Evolutionary conservation across 2,888 invertebrate species (phyloP), one percentile per base, ranked within the genome.

Genomic region (Tipula unca): DNA sequence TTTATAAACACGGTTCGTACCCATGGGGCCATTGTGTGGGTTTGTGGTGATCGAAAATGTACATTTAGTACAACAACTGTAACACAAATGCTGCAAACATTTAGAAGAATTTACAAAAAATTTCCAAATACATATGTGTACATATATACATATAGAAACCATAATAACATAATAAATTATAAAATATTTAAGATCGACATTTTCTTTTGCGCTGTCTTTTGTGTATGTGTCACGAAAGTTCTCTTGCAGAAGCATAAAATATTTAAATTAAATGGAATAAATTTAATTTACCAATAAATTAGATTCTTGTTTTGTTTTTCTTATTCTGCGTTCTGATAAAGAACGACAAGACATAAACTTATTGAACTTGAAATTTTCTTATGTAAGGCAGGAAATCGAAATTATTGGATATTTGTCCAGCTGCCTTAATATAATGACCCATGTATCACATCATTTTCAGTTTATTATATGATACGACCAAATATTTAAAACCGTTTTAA

Each of bases 11-110:
- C 96, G 88, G 96, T 94, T 88, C 97, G 95, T 89, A 99, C 97
- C 98, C 98, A 98, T 86, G 98, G 97, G 87, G 98, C 96, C 98
- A 99, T 99, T 88, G 96, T 96, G 93, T 98, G 98, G 87, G 99
- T 99, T 91, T 98, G 97, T 87, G 99, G 98, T 88, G 98, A 98
- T 86, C 99, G 96, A 93, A 98, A 99, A 93, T 99, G 98, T 89
- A 98, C 97, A 92, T 99, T 99, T 89, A 99, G 93, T 89, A 98
- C 98, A 90, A 98, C 96, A 89, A 99, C 98, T 87, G 98, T 97
- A 90, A 97, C 95, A 92, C 97, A 96, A 92, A 98, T 97, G 92
- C 96, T 96, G 93, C 86, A 90, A 84, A 69, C 25, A 10, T 69
- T 54, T 54, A 17, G 5, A 54, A 54, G 1, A 48, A 54, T 5